A percentile compares a stretch with the other conserved stretches of the same genome.
These are phyloP conservation scores for Oryzias sinensis DNA, from an alignment of 2,797 vertebrate species.

Conservation along the genomic window DNA sequence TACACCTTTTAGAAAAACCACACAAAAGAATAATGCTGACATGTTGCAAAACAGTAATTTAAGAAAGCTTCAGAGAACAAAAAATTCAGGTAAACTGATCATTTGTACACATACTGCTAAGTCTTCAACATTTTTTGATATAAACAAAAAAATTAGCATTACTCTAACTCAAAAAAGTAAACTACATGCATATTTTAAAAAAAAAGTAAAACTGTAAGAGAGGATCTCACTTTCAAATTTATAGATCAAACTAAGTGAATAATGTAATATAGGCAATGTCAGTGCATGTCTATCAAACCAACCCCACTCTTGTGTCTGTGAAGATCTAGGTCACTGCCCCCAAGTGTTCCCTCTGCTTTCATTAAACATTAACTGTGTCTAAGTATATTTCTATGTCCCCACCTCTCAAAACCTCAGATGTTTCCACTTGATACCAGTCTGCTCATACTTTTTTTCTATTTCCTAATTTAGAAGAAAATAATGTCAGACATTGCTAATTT, in stretches of 20 bases:
- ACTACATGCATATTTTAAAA: neutral
- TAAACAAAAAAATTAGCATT: neutral
- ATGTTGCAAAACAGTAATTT: too few relatives aligned
- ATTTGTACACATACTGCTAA: too few relatives aligned
- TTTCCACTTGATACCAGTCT: constrained; percentile 37
- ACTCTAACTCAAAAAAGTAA: too few relatives aligned
- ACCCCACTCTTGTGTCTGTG: constrained; percentile 51
- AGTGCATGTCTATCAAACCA: constrained; percentile 60
- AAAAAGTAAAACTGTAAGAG: neutral
- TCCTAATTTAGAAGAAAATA: constrained; percentile 12
- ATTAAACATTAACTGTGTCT: constrained; percentile 77
- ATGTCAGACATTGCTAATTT: constrained; percentile 12
- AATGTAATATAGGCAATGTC: constrained; percentile 56
- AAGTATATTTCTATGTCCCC: constrained; percentile 78
- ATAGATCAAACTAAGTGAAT: constrained; percentile 55
- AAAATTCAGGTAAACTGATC: too few relatives aligned
- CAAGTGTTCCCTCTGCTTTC: constrained; percentile 62
- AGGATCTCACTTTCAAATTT: constrained; percentile 14
- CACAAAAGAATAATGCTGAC: too few relatives aligned
- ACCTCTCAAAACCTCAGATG: constrained; percentile 50
- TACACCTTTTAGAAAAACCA: too few relatives aligned
- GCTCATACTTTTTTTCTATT: constrained; percentile 25
- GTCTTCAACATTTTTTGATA: neutral
- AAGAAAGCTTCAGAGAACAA: too few relatives aligned
- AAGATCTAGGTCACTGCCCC: constrained; percentile 77